Conservation (phyloP, 2,797 vertebrate genomes). For the Peromyscus aztecus region DNA sequence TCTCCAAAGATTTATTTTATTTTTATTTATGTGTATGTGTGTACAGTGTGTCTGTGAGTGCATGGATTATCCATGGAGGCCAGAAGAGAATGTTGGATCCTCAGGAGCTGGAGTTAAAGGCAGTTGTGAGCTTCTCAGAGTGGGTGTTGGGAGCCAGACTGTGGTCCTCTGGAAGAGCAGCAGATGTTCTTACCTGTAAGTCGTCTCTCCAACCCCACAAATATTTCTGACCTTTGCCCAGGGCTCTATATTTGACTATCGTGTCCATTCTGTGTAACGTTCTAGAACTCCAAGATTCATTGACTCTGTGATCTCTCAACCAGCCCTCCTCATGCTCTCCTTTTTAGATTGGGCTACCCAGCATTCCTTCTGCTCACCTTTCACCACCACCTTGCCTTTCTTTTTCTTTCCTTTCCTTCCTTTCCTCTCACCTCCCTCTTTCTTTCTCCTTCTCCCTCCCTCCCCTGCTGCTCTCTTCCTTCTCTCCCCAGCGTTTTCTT, state of each 20-base stretch:
- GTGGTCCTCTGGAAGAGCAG: too few species aligned
- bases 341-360: background rate
- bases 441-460: too few species aligned
- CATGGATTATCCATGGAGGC: background rate
- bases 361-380: accelerated
- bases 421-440: background rate
- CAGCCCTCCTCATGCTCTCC: accelerated
- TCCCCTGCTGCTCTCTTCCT: too few species aligned
- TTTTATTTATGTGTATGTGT: background rate
- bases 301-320: background rate
- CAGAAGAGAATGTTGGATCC: background rate
- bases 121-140: background rate
- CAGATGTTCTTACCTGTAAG: background rate
- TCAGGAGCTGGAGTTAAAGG: background rate
- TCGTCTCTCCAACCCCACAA: background rate
- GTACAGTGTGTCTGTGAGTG: background rate
- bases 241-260: background rate
- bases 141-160: background rate
- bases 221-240: background rate
- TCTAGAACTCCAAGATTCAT: background rate
- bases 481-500: background rate
- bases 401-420: background rate
- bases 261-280: background rate
- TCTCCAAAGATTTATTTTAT: background rate
- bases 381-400: background rate